Percentiles rank a stretch among this genome's conserved stretches.
Conservation (phyloP, 2,797 vertebrate genomes). For the Cygnus olor region DNA sequence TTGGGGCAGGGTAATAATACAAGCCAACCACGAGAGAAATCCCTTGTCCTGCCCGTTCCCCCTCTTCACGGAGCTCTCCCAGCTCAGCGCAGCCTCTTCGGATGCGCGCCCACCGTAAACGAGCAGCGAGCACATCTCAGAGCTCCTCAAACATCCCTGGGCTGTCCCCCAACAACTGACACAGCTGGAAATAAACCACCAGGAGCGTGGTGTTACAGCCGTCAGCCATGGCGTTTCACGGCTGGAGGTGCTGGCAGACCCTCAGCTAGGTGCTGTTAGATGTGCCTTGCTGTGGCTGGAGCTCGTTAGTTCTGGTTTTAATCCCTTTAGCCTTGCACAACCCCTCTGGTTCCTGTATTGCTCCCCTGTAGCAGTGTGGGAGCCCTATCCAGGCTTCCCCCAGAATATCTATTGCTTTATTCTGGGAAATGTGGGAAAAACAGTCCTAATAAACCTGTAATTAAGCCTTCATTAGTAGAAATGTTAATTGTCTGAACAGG, state of each 20-base stretch:
- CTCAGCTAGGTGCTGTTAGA: neutral
- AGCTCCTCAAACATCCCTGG: neutral
- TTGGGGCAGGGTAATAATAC: neutral
- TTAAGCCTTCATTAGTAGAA: constrained; percentile 57
- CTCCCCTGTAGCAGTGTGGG: neutral
- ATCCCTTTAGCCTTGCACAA: neutral
- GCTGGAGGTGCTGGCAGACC: neutral
- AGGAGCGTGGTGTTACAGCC: neutral
- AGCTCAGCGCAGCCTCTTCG: neutral
- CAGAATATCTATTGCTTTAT: constrained; percentile 16
- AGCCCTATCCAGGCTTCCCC: neutral
- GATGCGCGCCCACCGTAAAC: neutral
- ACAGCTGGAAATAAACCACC: neutral
- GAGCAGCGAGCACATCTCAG: too few relatives aligned
- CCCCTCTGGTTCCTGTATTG: accelerated
- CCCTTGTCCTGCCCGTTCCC: too few relatives aligned
- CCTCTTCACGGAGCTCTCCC: neutral
- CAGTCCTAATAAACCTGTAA: constrained; percentile 54
- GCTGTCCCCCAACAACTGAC: neutral
- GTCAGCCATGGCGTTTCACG: accelerated
- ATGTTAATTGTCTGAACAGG: constrained; percentile 46
- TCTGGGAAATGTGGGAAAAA: constrained; percentile 29
- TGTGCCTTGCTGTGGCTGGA: neutral
- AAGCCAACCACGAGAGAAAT: too few relatives aligned
- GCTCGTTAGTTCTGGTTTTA: accelerated